Conservation (phyloP, 2,888 invertebrate species). For the Stomorhina lunata region DNA sequence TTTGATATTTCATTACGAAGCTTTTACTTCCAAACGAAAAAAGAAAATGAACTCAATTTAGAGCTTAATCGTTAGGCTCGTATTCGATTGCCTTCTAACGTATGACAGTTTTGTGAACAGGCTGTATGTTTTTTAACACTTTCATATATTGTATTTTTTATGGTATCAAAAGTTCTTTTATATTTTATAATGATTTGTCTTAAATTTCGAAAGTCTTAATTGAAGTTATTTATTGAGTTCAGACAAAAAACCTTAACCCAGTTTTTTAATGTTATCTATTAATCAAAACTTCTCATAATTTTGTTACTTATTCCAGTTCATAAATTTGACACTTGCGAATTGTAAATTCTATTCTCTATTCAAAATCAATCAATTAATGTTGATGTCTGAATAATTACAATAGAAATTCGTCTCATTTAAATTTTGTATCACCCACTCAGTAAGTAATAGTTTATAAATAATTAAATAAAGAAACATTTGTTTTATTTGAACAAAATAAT, state of each 20-base stretch:
- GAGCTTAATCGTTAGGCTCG: too few species aligned
- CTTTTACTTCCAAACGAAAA: too few species aligned
- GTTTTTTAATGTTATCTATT: too few species aligned
- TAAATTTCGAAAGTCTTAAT: not conserved
- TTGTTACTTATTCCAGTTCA: not conserved
- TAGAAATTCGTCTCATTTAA: constrained; percentile 4
- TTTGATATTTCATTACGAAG: too few species aligned
- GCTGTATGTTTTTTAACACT: too few species aligned
- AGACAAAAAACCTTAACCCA: not conserved
- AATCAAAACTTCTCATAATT: too few species aligned
- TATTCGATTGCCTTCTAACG: too few species aligned
- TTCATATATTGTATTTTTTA: too few species aligned
- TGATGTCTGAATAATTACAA: not conserved
- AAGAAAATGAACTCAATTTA: too few species aligned
- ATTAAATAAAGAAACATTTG: not conserved
- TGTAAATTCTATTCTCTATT: constrained; percentile 2
- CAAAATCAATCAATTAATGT: not conserved
- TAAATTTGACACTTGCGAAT: constrained; percentile 17
- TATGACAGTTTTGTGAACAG: too few species aligned
- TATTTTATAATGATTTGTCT: not conserved
- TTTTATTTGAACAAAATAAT: too few species aligned
- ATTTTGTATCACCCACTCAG: constrained; percentile 30
- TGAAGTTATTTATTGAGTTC: not conserved
- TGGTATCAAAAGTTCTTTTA: too few species aligned
- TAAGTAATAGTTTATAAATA: not conserved